These are phyloP conservation scores for Drosophila varians DNA, from an alignment of 1,140 invertebrate species.

Conservation along the genomic window DNA sequence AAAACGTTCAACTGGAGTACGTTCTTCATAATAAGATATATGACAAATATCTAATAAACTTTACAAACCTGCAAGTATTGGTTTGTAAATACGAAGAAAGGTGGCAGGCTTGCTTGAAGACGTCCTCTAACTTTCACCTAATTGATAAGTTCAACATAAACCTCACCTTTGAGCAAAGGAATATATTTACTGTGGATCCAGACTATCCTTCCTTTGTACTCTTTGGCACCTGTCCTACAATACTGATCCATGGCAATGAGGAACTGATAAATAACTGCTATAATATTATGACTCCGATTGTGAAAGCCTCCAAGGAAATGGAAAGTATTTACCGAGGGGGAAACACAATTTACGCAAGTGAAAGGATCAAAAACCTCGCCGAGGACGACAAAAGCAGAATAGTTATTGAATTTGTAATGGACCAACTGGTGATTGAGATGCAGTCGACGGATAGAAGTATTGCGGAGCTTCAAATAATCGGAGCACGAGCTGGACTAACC, in stretches of 20 bases:
- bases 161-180: constrained; percentile 91
- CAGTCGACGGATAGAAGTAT: constrained; percentile 93
- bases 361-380: constrained; percentile 38
- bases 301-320: constrained; percentile 45
- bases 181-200: constrained; percentile 92
- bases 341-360: constrained; percentile 30
- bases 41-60: constrained; percentile 92
- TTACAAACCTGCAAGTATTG: constrained; percentile 94
- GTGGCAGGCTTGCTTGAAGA: constrained; percentile 93
- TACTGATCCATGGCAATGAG: constrained; percentile 95
- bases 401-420: constrained; percentile 93
- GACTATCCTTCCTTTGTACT: constrained; percentile 92
- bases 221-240: constrained; percentile 92
- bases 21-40: constrained; percentile 90
- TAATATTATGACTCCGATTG: constrained; percentile 84
- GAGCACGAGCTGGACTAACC: constrained; percentile 91
- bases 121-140: constrained; percentile 92
- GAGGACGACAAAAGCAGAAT: constrained; percentile 86
- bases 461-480: constrained; percentile 95
- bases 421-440: constrained; percentile 93
- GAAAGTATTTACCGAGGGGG: constrained; percentile 82
- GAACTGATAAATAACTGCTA: constrained; percentile 90
- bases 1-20: constrained; percentile 85
- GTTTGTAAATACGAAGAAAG: constrained; percentile 94
- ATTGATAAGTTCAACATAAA: constrained; percentile 96